Evolutionary conservation across 2,888 invertebrate genomes (phyloP).

Genomic region (Epicampocera succincta): DNA sequence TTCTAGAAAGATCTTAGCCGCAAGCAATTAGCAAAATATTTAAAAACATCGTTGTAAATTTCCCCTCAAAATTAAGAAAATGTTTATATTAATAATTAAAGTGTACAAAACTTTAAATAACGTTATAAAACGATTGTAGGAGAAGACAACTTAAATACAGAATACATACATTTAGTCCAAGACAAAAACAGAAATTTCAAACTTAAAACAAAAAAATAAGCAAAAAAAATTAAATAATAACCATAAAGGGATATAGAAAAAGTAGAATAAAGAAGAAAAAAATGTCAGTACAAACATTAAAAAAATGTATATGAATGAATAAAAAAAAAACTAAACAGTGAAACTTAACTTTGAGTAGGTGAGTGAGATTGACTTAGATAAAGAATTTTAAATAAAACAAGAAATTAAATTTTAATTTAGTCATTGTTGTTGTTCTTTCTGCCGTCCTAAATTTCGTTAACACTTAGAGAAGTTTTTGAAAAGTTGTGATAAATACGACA

Average conservation of each 20-base stretch:
- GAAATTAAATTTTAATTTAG: not conserved
- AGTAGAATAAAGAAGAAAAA: conserved; percentile 28
- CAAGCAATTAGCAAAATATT: no score
- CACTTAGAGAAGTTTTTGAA: not conserved
- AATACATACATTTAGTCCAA: no score
- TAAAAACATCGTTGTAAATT: no score
- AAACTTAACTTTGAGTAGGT: conserved; percentile 48
- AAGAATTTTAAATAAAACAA: conserved; percentile 4
- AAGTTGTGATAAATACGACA: not conserved
- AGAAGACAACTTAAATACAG: conserved; percentile 22
- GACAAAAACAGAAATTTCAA: conserved; percentile 10
- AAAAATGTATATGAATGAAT: conserved; percentile 14
- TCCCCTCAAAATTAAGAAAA: not conserved
- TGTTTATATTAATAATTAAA: conserved; percentile 23
- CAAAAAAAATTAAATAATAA: conserved; percentile 12
- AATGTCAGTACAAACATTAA: conserved; percentile 65
- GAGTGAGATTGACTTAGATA: conserved; percentile 67
- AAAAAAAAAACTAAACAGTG: conserved; percentile 39
- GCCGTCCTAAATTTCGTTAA: conserved; percentile 56
- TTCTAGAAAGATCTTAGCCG: no score
- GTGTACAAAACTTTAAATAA: conserved; percentile 49
- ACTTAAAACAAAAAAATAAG: conserved; percentile 22
- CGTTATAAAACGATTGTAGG: not conserved
- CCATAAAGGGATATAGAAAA: conserved; percentile 24
- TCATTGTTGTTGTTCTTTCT: conserved; percentile 42